phyloP scores from a whole-genome alignment of 2,888 invertebrate species.

The Ommatoiulus sabulosus region DNA sequence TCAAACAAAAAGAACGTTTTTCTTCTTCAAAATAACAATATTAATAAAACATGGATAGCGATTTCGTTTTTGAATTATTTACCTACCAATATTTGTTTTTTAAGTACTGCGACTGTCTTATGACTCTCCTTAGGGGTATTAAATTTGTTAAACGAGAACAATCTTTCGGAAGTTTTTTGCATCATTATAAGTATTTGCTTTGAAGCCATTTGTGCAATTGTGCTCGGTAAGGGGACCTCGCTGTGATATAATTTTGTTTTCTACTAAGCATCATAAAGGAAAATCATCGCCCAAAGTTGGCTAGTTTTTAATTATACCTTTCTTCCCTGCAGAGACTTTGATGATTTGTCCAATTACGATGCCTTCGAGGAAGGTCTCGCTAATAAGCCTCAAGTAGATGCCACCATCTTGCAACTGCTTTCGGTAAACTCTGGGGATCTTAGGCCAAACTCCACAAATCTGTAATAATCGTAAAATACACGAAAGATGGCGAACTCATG shows the following conservation, averaged over 20 bases:
- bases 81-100: too few species aligned
- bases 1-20: too few species aligned
- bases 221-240: not conserved
- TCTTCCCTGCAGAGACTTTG: conserved; percentile 71
- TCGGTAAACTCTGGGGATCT: conserved; percentile 86
- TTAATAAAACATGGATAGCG: too few species aligned
- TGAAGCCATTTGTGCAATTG: not conserved
- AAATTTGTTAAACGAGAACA: too few species aligned
- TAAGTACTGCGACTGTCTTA: too few species aligned
- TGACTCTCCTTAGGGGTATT: too few species aligned
- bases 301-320: conserved; percentile 64
- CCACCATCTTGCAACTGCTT: conserved; percentile 66
- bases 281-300: not conserved
- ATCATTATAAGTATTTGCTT: too few species aligned
- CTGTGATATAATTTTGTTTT: not conserved
- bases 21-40: too few species aligned
- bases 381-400: conserved; percentile 61
- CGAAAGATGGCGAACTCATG: not conserved
- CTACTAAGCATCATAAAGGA: not conserved
- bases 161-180: too few species aligned
- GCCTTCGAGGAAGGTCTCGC: conserved; percentile 67
- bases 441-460: conserved; percentile 89
- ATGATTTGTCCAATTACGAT: conserved; percentile 65
- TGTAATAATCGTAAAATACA: conserved; percentile 55
- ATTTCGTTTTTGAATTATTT: too few species aligned